phyloP scores from a whole-genome alignment of 2,888 invertebrate genomes.

The Liodrosophila aerea region DNA sequence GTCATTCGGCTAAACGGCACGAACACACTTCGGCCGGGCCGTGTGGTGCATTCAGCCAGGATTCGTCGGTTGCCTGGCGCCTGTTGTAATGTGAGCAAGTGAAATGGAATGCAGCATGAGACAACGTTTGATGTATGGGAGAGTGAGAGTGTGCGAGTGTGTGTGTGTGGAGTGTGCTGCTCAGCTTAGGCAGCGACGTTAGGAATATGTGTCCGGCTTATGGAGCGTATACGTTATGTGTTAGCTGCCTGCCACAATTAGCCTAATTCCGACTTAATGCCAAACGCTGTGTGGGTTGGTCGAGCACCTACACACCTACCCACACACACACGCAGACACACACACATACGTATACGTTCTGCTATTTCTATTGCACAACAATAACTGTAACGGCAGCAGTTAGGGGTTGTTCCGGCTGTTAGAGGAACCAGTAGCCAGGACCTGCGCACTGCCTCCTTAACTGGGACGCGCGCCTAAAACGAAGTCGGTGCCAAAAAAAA shows the following conservation, averaged over 20 bases:
- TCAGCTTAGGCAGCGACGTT: conserved; percentile 29
- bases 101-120: conserved; percentile 39
- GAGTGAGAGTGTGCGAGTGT: conserved; percentile 18
- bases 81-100: conserved; percentile 43
- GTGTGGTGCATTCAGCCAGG: conserved; percentile 59
- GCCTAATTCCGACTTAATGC: conserved; percentile 55
- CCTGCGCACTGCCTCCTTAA: conserved; percentile 67
- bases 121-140: conserved; percentile 55
- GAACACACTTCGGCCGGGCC: conserved; percentile 24
- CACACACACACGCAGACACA: conserved; percentile 25
- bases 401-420: conserved; percentile 73
- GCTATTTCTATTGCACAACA: conserved; percentile 61
- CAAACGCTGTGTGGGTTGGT: conserved; percentile 65
- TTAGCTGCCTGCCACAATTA: conserved; percentile 51
- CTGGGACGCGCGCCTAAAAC: conserved; percentile 54
- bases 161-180: conserved; percentile 1
- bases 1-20: conserved; percentile 19
- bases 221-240: conserved; percentile 41
- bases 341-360: conserved; percentile 18
- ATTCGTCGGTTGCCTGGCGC: conserved; percentile 68
- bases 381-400: conserved; percentile 38
- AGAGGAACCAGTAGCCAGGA: conserved; percentile 50
- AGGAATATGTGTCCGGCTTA: conserved; percentile 4
- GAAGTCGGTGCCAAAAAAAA: neutral
- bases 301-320: conserved; percentile 61